Percentiles rank a stretch among this genome's conserved stretches.
Conservation (phyloP, 2,113 vertebrate species). For the Aptenodytes forsteri region DNA sequence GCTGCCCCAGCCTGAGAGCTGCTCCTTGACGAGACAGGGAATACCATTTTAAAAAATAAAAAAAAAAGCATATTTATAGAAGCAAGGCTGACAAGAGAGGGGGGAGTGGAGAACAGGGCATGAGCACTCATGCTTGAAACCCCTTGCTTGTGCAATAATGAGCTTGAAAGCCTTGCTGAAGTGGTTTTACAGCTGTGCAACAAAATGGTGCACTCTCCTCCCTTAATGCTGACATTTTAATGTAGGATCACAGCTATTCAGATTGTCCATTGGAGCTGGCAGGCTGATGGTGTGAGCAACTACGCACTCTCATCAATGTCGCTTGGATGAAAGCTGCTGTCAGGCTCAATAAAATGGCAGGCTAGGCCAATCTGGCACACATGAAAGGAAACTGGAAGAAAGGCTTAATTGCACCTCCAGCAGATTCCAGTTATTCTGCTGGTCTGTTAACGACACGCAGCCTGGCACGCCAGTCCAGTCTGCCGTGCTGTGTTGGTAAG, state of each 20-base stretch:
- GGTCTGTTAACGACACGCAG: constrained; percentile 41
- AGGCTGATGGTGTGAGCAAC: constrained; percentile 73
- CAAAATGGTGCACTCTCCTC: constrained; percentile 70
- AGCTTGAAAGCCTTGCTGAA: constrained; percentile 71
- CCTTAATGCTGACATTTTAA: constrained; percentile 72
- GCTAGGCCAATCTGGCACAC: constrained; percentile 70
- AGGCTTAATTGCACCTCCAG: constrained; percentile 67
- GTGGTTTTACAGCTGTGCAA: constrained; percentile 72
- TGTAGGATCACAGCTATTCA: constrained; percentile 71
- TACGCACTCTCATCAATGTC: constrained; percentile 70
- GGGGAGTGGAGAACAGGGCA: constrained; percentile 35
- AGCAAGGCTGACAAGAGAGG: background rate
- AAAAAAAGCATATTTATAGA: constrained; percentile 33
- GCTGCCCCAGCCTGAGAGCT: background rate
- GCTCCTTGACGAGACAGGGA: background rate
- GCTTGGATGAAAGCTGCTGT: constrained; percentile 70
- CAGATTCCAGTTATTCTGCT: constrained; percentile 68
- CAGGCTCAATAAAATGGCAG: constrained; percentile 71
- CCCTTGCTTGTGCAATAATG: constrained; percentile 68
- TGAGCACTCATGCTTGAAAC: constrained; percentile 70
- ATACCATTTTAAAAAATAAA: background rate
- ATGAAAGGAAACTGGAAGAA: constrained; percentile 69
- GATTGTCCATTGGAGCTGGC: constrained; percentile 72
- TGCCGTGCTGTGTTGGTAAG: background rate
- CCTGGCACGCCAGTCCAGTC: background rate